Conservation (phyloP, 2,797 vertebrate species). For the Crax fasciolata region DNA sequence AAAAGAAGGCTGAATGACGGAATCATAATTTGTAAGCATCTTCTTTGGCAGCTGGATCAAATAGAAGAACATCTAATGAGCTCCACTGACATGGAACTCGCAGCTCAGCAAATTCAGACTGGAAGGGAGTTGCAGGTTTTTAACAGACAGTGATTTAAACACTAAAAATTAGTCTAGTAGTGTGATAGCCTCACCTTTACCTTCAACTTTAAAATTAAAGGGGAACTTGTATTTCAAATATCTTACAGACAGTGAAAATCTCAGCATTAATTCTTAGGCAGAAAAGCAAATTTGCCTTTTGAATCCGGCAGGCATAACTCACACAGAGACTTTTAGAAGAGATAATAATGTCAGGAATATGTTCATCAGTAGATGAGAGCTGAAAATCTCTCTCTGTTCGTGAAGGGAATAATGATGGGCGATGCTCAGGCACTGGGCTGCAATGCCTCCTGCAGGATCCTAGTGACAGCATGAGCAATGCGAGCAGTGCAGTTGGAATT, state of each 20-base stretch:
- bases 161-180: neutral
- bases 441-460: slow-evolving; percentile 50
- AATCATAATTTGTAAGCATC: neutral
- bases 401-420: slow-evolving; percentile 19
- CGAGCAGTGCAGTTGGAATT: fast-evolving
- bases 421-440: slow-evolving; percentile 9
- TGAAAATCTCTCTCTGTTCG: slow-evolving; percentile 6
- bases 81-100: neutral
- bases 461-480: slow-evolving; percentile 47
- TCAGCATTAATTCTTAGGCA: neutral
- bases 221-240: slow-evolving; percentile 3
- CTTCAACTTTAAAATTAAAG: slow-evolving; percentile 25
- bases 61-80: neutral
- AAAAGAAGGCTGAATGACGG: neutral
- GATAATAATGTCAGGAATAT: slow-evolving; percentile 16
- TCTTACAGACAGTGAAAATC: neutral
- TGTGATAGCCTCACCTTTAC: neutral
- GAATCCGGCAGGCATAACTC: slow-evolving; percentile 23
- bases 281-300: slow-evolving; percentile 26
- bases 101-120: neutral
- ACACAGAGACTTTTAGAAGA: slow-evolving; percentile 28
- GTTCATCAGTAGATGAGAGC: slow-evolving; percentile 7
- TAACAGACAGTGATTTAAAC: neutral
- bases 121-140: neutral
- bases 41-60: neutral